Conservation (phyloP, 2,797 vertebrate species). For the Halcyon badia region DNA sequence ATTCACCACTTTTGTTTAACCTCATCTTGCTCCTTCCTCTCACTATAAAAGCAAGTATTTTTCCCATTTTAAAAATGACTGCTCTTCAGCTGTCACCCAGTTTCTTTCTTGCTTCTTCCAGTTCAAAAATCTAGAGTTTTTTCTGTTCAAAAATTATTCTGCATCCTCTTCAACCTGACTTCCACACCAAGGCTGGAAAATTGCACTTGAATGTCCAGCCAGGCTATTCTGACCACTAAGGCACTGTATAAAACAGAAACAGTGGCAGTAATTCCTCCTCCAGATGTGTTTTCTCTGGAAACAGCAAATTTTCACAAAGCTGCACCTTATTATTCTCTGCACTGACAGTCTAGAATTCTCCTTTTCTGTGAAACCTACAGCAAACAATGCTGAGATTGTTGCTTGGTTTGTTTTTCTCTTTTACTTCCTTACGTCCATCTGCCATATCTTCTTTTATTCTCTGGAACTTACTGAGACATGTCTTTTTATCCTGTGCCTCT, state of each 20-base stretch:
- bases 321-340: conserved; percentile 39
- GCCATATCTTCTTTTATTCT: not conserved
- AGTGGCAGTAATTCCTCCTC: conserved; percentile 30
- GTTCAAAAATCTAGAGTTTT: not conserved
- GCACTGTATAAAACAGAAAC: conserved; percentile 1
- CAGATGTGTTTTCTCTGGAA: conserved; percentile 39
- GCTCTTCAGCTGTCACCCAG: not conserved
- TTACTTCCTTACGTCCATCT: conserved; percentile 8
- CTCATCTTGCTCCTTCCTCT: not conserved
- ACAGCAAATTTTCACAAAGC: conserved; percentile 45
- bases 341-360: not conserved
- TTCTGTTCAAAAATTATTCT: not conserved
- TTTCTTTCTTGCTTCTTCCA: not conserved
- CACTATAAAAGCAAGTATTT: not conserved
- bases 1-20: not conserved
- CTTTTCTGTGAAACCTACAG: not conserved
- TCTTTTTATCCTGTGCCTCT: not conserved
- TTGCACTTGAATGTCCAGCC: not conserved
- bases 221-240: conserved; percentile 6
- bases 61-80: not conserved
- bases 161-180: not conserved
- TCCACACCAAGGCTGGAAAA: conserved; percentile 12
- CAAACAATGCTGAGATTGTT: not conserved
- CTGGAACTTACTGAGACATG: not conserved
- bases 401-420: not conserved